Evolutionary conservation across 1,140 invertebrate genomes (phyloP).

Genomic region (Pachyrhynchus sulphureomaculatus): DNA sequence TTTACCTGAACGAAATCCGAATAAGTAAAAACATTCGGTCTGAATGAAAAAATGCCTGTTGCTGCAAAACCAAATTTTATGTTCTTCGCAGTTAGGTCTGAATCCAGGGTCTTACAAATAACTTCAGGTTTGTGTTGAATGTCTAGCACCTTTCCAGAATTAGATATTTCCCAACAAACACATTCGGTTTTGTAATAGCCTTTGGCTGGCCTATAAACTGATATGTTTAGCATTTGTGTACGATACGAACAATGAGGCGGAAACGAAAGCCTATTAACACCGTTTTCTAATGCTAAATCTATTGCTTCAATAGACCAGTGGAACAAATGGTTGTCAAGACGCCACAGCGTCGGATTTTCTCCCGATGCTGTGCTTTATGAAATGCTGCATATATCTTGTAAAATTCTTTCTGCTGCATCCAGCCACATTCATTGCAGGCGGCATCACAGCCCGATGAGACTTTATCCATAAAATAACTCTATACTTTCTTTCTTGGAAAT

Average conservation of each 20-base stretch:
- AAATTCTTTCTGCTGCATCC: background rate
- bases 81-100: background rate
- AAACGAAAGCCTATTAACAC: constrained; percentile 28
- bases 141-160: constrained; percentile 5
- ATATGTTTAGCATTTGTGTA: constrained; percentile 49
- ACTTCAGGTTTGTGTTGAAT: background rate
- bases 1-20: background rate
- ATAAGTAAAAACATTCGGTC: background rate
- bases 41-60: background rate
- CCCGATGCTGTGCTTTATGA: background rate
- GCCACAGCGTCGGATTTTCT: background rate
- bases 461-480: too few relatives aligned
- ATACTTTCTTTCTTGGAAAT: too few relatives aligned
- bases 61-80: background rate
- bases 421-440: background rate
- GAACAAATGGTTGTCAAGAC: constrained; percentile 43
- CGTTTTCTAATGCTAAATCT: constrained; percentile 28
- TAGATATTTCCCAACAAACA: constrained; percentile 11
- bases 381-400: background rate
- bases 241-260: constrained; percentile 35
- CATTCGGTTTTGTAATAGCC: constrained; percentile 33
- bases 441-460: too few relatives aligned
- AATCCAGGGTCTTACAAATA: background rate
- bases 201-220: constrained; percentile 44
- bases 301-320: constrained; percentile 33